Conservation (phyloP, 2,113 vertebrate genomes). For the Bubalus kerabau region DNA sequence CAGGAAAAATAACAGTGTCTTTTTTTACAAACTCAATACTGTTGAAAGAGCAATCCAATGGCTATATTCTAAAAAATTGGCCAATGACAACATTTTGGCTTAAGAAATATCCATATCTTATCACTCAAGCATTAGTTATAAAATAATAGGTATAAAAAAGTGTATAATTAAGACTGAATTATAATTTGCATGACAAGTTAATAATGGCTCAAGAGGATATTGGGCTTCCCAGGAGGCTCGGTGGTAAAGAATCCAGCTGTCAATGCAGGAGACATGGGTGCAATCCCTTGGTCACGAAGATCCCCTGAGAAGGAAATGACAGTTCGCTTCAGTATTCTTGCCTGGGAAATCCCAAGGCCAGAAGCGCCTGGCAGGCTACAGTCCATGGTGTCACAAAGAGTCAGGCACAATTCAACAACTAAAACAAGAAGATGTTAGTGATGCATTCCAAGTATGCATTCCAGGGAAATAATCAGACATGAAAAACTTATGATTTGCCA, state of each 20-base stretch:
- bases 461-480: background rate
- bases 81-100: background rate
- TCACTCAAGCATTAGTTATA: background rate
- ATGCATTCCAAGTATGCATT: background rate
- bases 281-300: background rate
- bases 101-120: background rate
- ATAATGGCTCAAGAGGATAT: background rate
- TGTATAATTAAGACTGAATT: background rate
- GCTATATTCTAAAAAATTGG: background rate
- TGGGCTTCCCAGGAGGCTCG: background rate
- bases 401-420: background rate
- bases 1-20: background rate
- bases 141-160: background rate
- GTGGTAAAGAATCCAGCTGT: background rate
- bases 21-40: background rate
- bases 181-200: background rate
- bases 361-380: background rate
- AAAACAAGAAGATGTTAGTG: background rate
- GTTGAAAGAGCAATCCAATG: background rate
- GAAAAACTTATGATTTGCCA: background rate
- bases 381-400: background rate
- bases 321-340: background rate
- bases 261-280: background rate
- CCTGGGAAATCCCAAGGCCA: background rate
- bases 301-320: background rate